Base-by-base conservation (phyloP, 2,888 invertebrate genomes). In the Pasiphila rectangulata region DNA sequence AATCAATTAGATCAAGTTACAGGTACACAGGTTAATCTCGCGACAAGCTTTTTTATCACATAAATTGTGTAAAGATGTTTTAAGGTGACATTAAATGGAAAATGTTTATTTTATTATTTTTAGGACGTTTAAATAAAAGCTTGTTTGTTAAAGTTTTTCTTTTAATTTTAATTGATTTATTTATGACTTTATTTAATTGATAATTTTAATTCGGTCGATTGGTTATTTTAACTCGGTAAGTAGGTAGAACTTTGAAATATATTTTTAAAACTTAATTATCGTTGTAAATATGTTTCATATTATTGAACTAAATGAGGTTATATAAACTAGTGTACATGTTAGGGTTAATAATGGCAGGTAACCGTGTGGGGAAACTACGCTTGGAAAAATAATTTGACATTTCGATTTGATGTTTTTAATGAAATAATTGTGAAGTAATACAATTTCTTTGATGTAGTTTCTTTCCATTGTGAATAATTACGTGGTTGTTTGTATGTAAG, bases 331-430 rank as follows among this genome's bases (percentile, higher is more conserved):
- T n/a, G n/a, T n/a, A n/a, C n/a, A n/a, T n/a, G n/a, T n/a, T n/a
- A n/a, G n/a, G n/a, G n/a, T 63, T 61, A 64, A 60, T 57, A 56
- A 75, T 72, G 61, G 74, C 82, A 79, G 74, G 51, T 75, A 70
- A 84, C 79, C 78, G 84, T 85, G 83, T 86, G 87, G 87, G 87
- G 87, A 88, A 88, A 88, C 87, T 88, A 88, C 87, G 87, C 87
- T 88, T 88, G 79, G 79, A 80, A 74, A 71, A 76, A 78, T 79
- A 75, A 79, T 77, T 85, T 82, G 79, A 79, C 79, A 76, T 64
- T 75, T 76, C 69, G 66, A 83, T 76, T 80, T 69, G 81, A 79
- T 81, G 82, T 85, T 75, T 74, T 75, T n/a, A 75, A 72, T 77
- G 66, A 64, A 52, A 63, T 78, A 81, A 73, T 34, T 45, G 38